Conservation (phyloP, 2,888 invertebrate species). For the Doris montereyensis region DNA sequence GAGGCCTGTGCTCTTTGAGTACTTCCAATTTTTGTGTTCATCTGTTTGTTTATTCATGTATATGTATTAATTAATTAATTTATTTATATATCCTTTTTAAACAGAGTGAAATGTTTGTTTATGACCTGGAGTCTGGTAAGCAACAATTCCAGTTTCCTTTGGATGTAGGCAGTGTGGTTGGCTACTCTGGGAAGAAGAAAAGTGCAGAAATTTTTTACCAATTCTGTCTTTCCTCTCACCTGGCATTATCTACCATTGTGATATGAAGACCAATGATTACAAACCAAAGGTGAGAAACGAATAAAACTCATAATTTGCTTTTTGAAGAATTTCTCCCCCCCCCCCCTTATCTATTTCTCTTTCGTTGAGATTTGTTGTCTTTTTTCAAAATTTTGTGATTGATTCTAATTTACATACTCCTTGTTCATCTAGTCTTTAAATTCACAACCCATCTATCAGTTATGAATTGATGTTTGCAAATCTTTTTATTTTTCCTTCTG, state of each 20-base stretch:
- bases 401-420: no score
- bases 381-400: no score
- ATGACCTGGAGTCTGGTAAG: constrained; percentile 82
- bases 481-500: no score
- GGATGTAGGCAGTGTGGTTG: constrained; percentile 89
- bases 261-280: constrained; percentile 78
- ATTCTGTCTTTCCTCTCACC: constrained; percentile 95
- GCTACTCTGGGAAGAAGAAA: constrained; percentile 87
- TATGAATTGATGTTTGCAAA: no score
- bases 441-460: no score
- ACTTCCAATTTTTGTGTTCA: no score
- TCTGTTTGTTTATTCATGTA: no score
- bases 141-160: constrained; percentile 83
- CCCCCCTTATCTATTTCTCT: not conserved
- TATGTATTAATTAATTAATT: no score
- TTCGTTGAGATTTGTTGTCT: no score
- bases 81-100: constrained; percentile 48
- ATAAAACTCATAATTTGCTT: not conserved
- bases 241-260: constrained; percentile 87
- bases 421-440: no score
- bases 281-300: constrained; percentile 76
- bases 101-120: constrained; percentile 88
- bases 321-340: not conserved
- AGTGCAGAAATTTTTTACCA: constrained; percentile 93
- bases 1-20: no score